Evolutionary conservation across 2,797 vertebrate species (phyloP).

Genomic region (Microchirus variegatus): DNA sequence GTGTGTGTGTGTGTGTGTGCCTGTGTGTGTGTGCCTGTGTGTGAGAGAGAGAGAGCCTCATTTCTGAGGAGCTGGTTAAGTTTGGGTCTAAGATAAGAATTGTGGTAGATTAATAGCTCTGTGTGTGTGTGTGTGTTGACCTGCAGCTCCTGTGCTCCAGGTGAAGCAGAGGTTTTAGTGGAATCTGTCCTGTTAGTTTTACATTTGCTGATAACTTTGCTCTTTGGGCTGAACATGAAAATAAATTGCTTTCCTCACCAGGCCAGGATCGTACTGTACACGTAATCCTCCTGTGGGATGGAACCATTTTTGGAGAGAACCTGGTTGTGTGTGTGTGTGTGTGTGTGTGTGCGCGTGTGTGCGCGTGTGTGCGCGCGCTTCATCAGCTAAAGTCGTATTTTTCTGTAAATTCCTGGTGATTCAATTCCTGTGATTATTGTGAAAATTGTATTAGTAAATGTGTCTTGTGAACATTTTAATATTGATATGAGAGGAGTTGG

Average conservation of each 20-base stretch:
- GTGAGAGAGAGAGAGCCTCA: too few relatives aligned
- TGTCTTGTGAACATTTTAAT: not conserved
- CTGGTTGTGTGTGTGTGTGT: not conserved
- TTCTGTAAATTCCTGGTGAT: not conserved
- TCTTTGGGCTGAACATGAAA: slow-evolving; percentile 48
- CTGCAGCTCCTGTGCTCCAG: too few relatives aligned
- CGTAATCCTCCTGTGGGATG: slow-evolving; percentile 62
- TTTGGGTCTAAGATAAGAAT: too few relatives aligned
- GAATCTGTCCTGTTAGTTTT: slow-evolving; percentile 57
- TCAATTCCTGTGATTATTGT: not conserved
- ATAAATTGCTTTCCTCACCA: slow-evolving; percentile 69
- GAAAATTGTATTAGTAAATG: not conserved
- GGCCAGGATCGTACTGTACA: slow-evolving; percentile 50
- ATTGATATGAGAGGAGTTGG: not conserved
- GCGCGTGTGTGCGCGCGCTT: not conserved
- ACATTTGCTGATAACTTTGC: slow-evolving; percentile 63
- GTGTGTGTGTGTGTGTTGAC: too few relatives aligned
- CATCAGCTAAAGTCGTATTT: not conserved
- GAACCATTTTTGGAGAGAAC: slow-evolving; percentile 12
- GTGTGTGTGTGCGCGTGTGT: not conserved
- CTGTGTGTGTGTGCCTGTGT: too few relatives aligned
- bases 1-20: too few relatives aligned
- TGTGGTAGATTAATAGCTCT: too few relatives aligned
- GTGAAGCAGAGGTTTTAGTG: slow-evolving; percentile 9
- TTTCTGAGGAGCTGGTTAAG: too few relatives aligned